Conservation (phyloP, 2,888 invertebrate genomes). For the Pollenia griseotomentosa region DNA sequence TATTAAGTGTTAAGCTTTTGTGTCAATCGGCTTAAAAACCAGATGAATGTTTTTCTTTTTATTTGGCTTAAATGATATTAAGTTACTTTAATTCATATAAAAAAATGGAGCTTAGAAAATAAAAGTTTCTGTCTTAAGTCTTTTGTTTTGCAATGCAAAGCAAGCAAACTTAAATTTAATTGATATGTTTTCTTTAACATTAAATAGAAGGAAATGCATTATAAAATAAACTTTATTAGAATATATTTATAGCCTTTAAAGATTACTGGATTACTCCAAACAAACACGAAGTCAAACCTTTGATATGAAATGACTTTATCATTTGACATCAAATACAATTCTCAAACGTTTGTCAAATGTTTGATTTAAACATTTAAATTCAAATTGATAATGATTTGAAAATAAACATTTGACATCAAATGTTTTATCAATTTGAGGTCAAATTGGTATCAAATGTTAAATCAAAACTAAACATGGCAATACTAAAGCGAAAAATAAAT, state of each 20-base stretch:
- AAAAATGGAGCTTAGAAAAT: slow-evolving; percentile 1
- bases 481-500: too few species aligned
- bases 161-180: not conserved
- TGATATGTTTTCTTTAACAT: not conserved
- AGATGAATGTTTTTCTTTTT: not conserved
- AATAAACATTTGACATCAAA: too few species aligned
- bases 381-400: too few species aligned
- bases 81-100: slow-evolving; percentile 58
- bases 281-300: too few species aligned
- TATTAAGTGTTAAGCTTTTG: slow-evolving; percentile 72
- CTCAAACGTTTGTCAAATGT: too few species aligned
- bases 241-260: not conserved
- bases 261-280: not conserved
- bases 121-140: slow-evolving; percentile 53
- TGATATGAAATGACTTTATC: too few species aligned
- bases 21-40: slow-evolving; percentile 73
- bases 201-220: too few species aligned
- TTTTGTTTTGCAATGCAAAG: slow-evolving; percentile 36
- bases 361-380: too few species aligned
- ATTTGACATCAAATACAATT: too few species aligned
- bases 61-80: slow-evolving; percentile 72
- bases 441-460: too few species aligned
- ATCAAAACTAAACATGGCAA: too few species aligned
- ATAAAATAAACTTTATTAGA: not conserved
- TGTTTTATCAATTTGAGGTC: too few species aligned